These are phyloP conservation scores for Microcebus tavaratra DNA, from an alignment of 2,113 vertebrate genomes.

Conservation along the genomic window DNA sequence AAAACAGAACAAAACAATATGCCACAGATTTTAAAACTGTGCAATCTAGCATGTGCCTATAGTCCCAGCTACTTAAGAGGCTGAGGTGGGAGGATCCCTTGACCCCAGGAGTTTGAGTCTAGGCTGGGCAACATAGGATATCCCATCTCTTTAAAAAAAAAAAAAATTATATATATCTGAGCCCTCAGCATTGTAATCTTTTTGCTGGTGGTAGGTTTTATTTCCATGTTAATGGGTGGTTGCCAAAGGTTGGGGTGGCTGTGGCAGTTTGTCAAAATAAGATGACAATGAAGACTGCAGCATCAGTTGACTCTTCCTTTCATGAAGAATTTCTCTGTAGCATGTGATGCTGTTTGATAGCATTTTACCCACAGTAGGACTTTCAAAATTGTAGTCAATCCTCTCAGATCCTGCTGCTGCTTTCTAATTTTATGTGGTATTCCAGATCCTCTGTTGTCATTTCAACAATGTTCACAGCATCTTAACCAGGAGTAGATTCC, in stretches of 20 bases:
- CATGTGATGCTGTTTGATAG: background rate
- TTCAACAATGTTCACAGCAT: background rate
- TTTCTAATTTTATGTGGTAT: background rate
- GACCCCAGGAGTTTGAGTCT: background rate
- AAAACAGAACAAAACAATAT: too few relatives aligned
- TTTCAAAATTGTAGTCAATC: background rate
- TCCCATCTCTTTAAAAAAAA: background rate
- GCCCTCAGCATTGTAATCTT: background rate
- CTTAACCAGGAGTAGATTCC: background rate
- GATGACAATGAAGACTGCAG: background rate
- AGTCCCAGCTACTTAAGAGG: background rate
- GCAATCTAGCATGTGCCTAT: background rate
- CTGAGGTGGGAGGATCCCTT: background rate
- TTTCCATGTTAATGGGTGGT: background rate
- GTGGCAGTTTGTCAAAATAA: background rate
- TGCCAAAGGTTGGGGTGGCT: background rate
- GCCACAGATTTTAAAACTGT: too few relatives aligned
- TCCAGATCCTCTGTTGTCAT: background rate
- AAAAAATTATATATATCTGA: background rate
- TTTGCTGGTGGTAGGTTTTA: background rate
- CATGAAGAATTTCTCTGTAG: background rate
- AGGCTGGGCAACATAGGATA: background rate
- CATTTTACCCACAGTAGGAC: background rate
- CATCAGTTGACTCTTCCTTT: background rate
- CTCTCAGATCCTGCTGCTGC: background rate